Conservation (phyloP, 2,797 vertebrate species). For the Myiotriccus ornatus region DNA sequence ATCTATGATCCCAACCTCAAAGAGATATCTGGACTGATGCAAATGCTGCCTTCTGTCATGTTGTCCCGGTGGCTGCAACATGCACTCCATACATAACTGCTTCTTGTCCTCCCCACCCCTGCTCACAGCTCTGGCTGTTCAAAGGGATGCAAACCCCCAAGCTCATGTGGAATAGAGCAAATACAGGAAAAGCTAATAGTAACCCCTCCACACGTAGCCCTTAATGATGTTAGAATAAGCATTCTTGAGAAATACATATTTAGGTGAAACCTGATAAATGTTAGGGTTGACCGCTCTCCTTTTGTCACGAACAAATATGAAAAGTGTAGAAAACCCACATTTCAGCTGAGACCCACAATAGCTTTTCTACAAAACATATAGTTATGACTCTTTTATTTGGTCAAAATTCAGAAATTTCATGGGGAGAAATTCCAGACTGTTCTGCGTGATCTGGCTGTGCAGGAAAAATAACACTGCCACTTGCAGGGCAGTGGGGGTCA, state of each 20-base stretch:
- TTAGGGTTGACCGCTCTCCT: not conserved
- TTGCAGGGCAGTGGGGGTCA: not conserved
- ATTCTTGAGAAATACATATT: not conserved
- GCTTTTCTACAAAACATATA: not conserved
- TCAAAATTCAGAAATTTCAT: not conserved
- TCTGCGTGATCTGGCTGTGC: not conserved
- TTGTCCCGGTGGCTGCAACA: not conserved
- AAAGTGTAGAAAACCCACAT: not conserved
- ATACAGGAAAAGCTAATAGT: not conserved
- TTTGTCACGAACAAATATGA: not conserved
- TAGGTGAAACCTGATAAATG: not conserved
- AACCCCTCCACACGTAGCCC: not conserved
- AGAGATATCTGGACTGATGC: not conserved
- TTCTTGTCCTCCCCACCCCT: not conserved
- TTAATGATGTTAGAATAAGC: not conserved
- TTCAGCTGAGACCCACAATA: not conserved
- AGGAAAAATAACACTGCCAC: not conserved
- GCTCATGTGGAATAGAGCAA: not conserved
- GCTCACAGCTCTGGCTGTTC: not conserved
- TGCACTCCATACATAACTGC: accelerated
- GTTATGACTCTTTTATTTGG: not conserved
- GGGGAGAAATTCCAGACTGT: not conserved
- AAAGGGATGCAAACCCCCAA: not conserved
- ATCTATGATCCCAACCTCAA: not conserved
- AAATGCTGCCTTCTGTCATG: not conserved